Base-by-base conservation (phyloP, 2,113 vertebrate genomes). In the Pelecanoides urinatrix region DNA sequence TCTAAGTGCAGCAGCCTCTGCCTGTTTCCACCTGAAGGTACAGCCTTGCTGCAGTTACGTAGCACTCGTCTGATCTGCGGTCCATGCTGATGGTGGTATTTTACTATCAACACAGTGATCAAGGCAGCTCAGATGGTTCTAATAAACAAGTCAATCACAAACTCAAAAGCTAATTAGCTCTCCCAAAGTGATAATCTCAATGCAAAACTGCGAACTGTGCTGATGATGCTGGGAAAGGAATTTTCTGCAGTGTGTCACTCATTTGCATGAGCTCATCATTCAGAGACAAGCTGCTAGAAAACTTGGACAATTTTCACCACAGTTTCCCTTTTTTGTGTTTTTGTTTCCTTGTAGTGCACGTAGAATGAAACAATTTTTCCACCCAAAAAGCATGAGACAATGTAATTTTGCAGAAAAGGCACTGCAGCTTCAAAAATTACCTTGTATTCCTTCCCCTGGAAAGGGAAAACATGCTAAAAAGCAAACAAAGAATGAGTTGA, bases 61-160 rank as follows among this genome's bases (percentile, higher is more conserved):
- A 59, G 30, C 49, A 18, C 40, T 40, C 5, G 0, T 27, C 62
- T 73, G 61, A 21, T 17, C 72, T 38, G 21, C 0, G 0, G 11
- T 23, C 42, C 1, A 0, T 40, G 74, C 52, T 73, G 21, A 2
- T 13, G 36, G 18, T 10, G 59, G 22, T 13, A 34, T 21, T 62
- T 36, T 34, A 44, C 23, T 17, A 7, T 8, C 47, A 36, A 34
- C 6, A 16, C 23, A 34, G 12, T 0, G 27, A 56, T 45, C 79
- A 58, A 72, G 53, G 63, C 59, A 90, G 71, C 75, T 88, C 53
- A 53, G 59, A 12, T 32, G 14, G 38, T 52, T 68, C 63, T 34
- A 40, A 73, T 6, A 40, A 63, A 44, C 7, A 18, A 58, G 16
- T 53, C 42, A 73, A 32, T 8, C 63, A 45, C 42, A 70, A 88